Evolutionary conservation across 2,797 vertebrate species (phyloP), one percentile per base, ranked within the genome.

Genomic region (Lacerta bilineata): DNA sequence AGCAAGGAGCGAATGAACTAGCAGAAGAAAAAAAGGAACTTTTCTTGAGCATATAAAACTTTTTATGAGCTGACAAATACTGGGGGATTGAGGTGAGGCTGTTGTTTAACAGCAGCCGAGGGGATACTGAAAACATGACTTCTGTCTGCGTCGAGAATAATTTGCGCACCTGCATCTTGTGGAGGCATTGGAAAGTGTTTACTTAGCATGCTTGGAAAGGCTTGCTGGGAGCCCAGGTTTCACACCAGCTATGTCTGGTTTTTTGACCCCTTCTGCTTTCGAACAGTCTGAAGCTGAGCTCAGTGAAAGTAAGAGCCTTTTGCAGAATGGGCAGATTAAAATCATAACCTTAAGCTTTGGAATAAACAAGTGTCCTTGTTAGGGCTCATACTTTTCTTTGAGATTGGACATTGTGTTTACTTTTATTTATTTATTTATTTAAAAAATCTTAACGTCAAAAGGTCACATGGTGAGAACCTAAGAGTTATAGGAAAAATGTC

Each of bases 21-120:
- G 83, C 88, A 94, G 89, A 86, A 93, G 74, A 88, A 91, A 94
- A 94, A 87, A 91, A 43, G 84, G 50, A 95, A 93, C 80, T 88
- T 95, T 94, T 95, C 95, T 95, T 95, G 92, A 96, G 94, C 93
- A 95, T 95, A 95, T 96, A 96, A 97, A 96, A 64, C 0, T 95
- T 97, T 97, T 96, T 23, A 97, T 94, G 94, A 96, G 94, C 94
- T 95, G 94, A 96, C 95, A 96, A 96, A 96, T 93, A 93, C 94
- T 93, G 61, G 87, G 87, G 91, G 95, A 95, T 92, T 88, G 78
- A 93, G 90, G 46, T 46, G 50, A 86, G 29, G 10, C 61, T 92
- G 89, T 94, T 94, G 89, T 95, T 97, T 95, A 94, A 95, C 86
- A 88, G 91, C 90, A 86, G 91, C 90, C 94, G 90, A 90, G 75